Base-by-base conservation (phyloP, 1,140 invertebrate genomes). In the Mya arenaria region DNA sequence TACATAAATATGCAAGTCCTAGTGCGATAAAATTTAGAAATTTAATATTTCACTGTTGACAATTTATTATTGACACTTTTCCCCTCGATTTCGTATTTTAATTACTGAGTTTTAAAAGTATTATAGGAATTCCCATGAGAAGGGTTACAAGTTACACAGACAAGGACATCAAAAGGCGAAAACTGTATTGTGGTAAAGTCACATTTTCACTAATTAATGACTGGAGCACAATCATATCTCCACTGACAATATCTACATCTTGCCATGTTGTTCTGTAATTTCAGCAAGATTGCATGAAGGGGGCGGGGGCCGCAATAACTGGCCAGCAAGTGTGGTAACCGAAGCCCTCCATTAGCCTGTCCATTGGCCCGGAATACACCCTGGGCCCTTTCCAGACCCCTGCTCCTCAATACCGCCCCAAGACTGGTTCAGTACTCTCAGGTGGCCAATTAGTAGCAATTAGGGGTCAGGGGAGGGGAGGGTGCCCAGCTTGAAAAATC, bases 381-480 rank as follows among this genome's bases (percentile, higher is more conserved):
- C 77, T 71, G 62, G 36, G 66, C 32, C 63, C 62, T 58, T 71
- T 80, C 66, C 77, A 56, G 66, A 48, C 55, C 77, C 37, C 63
- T 80, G 48, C 56, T 56, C 37, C 34, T 71, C 55, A 71, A 80
- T 25, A 30, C 23, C 48, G 19, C 23, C 30, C 36, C 17, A 34
- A 39, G 77, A 15, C 44, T 60, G 55, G 36, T 30, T 56, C 52
- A 71, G 52, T 68, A 32, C 65, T 69, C 77, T 80, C 77, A 80
- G 77, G 77, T 80, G 77, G 69, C 77, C 63, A 55, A 80, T 80
- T 80, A 80, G 55, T 34, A 41, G 25, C 65, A 80, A 80, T 80
- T 80, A 80, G 56, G 77, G 77, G 77, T n/a, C 77, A 80, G 36
- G 58, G 66, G 25, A 69, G 77, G 77, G 39, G 77, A 56, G 66